Evolutionary conservation across 2,113 vertebrate genomes (phyloP).

Genomic region (Australoheros scitulus): DNA sequence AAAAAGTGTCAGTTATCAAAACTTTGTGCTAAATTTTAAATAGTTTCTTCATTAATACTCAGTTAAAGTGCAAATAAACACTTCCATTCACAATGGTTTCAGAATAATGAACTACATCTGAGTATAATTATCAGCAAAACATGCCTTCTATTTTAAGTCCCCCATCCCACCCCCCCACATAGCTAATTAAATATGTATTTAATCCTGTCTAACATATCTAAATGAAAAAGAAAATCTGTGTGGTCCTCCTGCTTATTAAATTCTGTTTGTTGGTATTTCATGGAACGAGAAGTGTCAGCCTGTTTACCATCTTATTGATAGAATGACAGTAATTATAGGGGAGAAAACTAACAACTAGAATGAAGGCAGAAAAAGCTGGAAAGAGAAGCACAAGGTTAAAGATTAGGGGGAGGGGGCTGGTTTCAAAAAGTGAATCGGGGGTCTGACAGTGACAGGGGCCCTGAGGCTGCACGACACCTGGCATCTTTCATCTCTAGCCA

Average conservation of each 20-base stretch:
- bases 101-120: neutral
- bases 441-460: slow-evolving; percentile 50
- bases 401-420: neutral
- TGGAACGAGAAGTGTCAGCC: neutral
- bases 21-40: neutral
- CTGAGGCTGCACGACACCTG: slow-evolving; percentile 76
- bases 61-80: neutral
- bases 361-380: neutral
- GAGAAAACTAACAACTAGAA: neutral
- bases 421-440: slow-evolving; percentile 60
- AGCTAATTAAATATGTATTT: neutral
- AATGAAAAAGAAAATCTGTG: neutral
- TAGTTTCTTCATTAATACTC: neutral
- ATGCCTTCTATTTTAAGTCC: neutral
- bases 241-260: neutral
- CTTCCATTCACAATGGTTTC: neutral
- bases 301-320: neutral
- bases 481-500: slow-evolving; percentile 77
- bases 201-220: neutral
- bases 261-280: neutral
- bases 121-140: neutral
- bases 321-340: neutral
- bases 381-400: neutral
- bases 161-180: no score
- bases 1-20: slow-evolving; percentile 19